Conservation (phyloP, 2,797 vertebrate genomes). For the Acanthurus lineatus region DNA sequence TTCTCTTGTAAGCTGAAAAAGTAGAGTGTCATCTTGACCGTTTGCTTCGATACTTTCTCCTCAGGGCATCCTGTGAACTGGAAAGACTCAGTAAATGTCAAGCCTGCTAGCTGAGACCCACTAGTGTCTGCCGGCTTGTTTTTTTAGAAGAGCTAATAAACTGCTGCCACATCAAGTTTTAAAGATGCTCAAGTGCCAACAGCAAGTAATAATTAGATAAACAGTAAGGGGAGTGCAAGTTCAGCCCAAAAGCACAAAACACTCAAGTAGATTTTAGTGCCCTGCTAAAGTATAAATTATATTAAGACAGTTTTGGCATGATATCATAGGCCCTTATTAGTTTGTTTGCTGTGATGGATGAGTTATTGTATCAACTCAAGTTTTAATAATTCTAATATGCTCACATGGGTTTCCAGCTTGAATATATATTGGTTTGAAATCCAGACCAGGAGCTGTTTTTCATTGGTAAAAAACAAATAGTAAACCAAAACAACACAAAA, state of each 20-base stretch:
- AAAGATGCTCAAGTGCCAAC: conserved; percentile 5
- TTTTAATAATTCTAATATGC: not conserved
- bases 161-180: conserved; percentile 27
- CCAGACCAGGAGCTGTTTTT: too few relatives aligned
- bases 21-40: conserved; percentile 5
- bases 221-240: not conserved
- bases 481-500: not conserved
- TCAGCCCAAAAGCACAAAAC: not conserved
- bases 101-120: conserved; percentile 23
- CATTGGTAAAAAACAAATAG: not conserved
- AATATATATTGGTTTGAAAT: not conserved
- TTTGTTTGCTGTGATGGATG: not conserved
- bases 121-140: conserved; percentile 5
- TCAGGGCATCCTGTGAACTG: conserved; percentile 40
- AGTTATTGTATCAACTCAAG: not conserved
- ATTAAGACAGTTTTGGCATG: not conserved
- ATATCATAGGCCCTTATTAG: not conserved
- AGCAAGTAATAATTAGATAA: conserved; percentile 17
- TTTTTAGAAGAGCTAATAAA: conserved; percentile 48
- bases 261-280: not conserved
- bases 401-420: not conserved
- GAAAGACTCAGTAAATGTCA: conserved; percentile 62
- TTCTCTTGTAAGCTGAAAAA: conserved; percentile 5
- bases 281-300: not conserved
- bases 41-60: conserved; percentile 9